A percentile compares a stretch with the other conserved stretches of the same genome.
These are phyloP conservation scores for Eurystomus gularis DNA, from an alignment of 2,113 vertebrate genomes.

Conservation along the genomic window DNA sequence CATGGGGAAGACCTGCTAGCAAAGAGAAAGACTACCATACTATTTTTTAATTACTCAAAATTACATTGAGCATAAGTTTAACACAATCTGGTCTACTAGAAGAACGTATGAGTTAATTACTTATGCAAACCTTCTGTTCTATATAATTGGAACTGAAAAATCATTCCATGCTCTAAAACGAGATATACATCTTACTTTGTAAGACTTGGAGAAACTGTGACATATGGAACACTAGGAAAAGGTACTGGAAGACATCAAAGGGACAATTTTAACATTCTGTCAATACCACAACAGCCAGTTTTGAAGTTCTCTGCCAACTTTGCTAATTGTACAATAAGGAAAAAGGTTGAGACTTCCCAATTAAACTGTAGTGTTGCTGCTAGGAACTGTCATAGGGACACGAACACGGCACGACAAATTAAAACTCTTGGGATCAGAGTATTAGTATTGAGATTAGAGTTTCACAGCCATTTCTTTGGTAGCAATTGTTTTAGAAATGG, in stretches of 20 bases:
- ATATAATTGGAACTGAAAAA: not conserved
- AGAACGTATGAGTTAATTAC: not conserved
- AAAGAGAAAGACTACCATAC: not conserved
- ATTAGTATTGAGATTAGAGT: not conserved
- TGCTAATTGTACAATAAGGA: not conserved
- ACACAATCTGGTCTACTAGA: not conserved
- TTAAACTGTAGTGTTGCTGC: not conserved
- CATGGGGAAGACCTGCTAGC: not conserved
- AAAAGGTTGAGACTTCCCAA: not conserved
- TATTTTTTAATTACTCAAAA: not conserved
- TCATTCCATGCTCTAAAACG: not conserved
- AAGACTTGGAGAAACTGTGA: not conserved
- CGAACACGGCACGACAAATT: not conserved
- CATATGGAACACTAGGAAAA: not conserved
- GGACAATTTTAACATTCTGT: not conserved
- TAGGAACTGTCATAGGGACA: not conserved
- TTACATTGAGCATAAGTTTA: not conserved
- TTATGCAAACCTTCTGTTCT: not conserved
- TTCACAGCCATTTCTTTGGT: not conserved
- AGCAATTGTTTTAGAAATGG: not conserved
- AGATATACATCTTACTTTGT: not conserved
- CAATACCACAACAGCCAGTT: not conserved
- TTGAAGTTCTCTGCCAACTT: not conserved
- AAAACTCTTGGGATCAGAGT: not conserved
- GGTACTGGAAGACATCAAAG: not conserved